Evolutionary conservation across 2,113 vertebrate genomes (phyloP).

Genomic region (Cyphomyrus plagiostoma): DNA sequence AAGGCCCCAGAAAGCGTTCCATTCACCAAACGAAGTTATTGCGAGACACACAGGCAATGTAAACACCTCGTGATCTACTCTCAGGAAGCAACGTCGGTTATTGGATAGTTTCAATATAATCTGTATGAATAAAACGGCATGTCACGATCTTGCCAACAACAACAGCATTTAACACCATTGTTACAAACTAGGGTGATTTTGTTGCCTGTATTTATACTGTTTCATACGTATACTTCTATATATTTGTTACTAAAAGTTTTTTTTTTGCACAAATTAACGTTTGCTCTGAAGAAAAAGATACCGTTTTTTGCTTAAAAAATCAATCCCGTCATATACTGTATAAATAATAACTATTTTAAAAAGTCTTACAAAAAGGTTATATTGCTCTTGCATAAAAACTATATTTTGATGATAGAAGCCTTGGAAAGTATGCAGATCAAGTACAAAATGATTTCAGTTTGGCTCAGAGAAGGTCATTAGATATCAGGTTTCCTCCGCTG

Average conservation of each 20-base stretch:
- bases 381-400: conserved; percentile 65
- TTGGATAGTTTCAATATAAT: conserved; percentile 71
- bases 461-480: neutral
- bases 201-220: conserved; percentile 44
- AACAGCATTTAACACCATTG: conserved; percentile 63
- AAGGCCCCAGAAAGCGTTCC: conserved; percentile 66
- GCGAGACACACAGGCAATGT: conserved; percentile 73
- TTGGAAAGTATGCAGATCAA: conserved; percentile 29
- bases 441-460: conserved; percentile 33
- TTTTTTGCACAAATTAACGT: conserved; percentile 31
- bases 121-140: conserved; percentile 69
- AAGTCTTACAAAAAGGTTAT: conserved; percentile 59
- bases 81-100: conserved; percentile 64
- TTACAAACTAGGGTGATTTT: conserved; percentile 57
- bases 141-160: conserved; percentile 64
- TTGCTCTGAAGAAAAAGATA: conserved; percentile 49
- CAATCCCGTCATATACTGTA: conserved; percentile 54
- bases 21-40: conserved; percentile 70
- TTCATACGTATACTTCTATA: conserved; percentile 29
- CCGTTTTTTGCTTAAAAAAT: conserved; percentile 51
- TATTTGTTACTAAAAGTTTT: conserved; percentile 50
- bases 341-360: conserved; percentile 40
- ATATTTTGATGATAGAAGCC: conserved; percentile 48
- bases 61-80: conserved; percentile 69
- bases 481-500: neutral